Evolutionary conservation across 2,888 invertebrate genomes (phyloP).

Genomic region (Brassicogethes aeneus): DNA sequence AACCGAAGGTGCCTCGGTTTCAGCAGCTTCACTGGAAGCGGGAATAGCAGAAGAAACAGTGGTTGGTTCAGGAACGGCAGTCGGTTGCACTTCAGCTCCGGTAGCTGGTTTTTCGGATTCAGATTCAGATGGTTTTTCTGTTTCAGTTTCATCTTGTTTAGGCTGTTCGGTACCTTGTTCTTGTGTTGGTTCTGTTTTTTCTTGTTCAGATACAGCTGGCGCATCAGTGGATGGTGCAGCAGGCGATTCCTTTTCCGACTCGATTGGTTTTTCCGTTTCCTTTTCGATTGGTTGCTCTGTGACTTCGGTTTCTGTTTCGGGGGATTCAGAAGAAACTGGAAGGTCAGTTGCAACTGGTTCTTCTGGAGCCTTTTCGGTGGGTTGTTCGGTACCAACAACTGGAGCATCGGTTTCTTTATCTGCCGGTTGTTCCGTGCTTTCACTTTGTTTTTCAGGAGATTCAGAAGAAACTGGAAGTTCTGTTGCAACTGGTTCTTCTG

Average conservation of each 20-base stretch:
- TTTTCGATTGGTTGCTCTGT: slow-evolving; percentile 2
- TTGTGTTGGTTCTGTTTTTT: slow-evolving; percentile 1
- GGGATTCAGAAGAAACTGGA: too few relatives aligned
- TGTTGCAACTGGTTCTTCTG: slow-evolving; percentile 7
- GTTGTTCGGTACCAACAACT: slow-evolving; percentile 44
- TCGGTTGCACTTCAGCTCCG: slow-evolving; percentile 7
- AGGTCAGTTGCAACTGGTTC: slow-evolving; percentile 6
- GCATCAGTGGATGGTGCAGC: slow-evolving; percentile 5
- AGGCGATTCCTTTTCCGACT: neutral
- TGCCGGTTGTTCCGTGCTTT: slow-evolving; percentile 7
- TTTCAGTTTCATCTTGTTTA: slow-evolving; percentile 4
- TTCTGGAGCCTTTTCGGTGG: slow-evolving; percentile 27
- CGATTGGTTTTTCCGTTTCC: slow-evolving; percentile 6
- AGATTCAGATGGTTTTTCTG: slow-evolving; percentile 8
- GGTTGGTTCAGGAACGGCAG: slow-evolving; percentile 12
- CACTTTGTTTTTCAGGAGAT: too few relatives aligned
- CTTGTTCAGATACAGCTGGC: neutral
- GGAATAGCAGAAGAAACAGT: neutral
- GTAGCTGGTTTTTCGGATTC: slow-evolving; percentile 8
- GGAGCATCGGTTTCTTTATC: slow-evolving; percentile 2
- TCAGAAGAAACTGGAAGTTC: too few relatives aligned
- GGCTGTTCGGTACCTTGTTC: slow-evolving; percentile 5
- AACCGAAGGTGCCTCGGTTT: slow-evolving; percentile 9
- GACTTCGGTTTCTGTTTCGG: slow-evolving; percentile 7
- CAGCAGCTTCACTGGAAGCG: neutral